phyloP scores from a whole-genome alignment of 2,888 invertebrate species.

The Idaea aversata region DNA sequence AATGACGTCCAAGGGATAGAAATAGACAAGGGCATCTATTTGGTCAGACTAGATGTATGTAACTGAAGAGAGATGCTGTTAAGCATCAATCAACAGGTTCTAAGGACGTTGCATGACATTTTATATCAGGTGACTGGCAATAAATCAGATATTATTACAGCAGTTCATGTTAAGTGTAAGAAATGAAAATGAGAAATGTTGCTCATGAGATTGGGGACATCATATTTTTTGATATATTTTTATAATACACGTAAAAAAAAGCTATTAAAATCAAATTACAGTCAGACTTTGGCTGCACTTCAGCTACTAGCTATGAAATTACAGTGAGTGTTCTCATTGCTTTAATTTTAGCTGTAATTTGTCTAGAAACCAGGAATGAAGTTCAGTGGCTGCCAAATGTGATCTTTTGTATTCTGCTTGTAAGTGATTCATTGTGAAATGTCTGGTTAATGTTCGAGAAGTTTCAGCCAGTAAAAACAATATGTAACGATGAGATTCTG shows the following conservation, averaged over 20 bases:
- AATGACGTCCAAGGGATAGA: constrained; percentile 35
- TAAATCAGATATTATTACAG: constrained; percentile 3
- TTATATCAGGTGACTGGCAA: background rate
- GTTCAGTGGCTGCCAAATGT: constrained; percentile 59
- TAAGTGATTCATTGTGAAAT: constrained; percentile 50
- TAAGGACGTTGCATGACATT: constrained; percentile 21
- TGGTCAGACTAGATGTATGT: constrained; percentile 36
- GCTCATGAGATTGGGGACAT: constrained; percentile 3
- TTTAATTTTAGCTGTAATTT: constrained; percentile 70
- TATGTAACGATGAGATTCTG: constrained; percentile 23
- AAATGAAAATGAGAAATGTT: constrained; percentile 4
- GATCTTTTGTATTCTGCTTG: constrained; percentile 57
- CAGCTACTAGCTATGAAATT: constrained; percentile 32
- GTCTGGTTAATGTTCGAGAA: constrained; percentile 39
- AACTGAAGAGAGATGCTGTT: constrained; percentile 37
- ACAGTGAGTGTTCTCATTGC: constrained; percentile 42
- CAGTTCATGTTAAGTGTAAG: constrained; percentile 1
- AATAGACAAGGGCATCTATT: constrained; percentile 44
- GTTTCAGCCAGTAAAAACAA: constrained; percentile 30
- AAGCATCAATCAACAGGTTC: constrained; percentile 31
- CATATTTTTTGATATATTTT: background rate
- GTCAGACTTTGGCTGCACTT: constrained; percentile 28
- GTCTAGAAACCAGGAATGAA: constrained; percentile 55
- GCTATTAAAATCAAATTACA: constrained; percentile 12
- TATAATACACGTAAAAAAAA: constrained; percentile 6